Conservation (phyloP, 2,797 vertebrate species). For the Diceros bicornis region DNA sequence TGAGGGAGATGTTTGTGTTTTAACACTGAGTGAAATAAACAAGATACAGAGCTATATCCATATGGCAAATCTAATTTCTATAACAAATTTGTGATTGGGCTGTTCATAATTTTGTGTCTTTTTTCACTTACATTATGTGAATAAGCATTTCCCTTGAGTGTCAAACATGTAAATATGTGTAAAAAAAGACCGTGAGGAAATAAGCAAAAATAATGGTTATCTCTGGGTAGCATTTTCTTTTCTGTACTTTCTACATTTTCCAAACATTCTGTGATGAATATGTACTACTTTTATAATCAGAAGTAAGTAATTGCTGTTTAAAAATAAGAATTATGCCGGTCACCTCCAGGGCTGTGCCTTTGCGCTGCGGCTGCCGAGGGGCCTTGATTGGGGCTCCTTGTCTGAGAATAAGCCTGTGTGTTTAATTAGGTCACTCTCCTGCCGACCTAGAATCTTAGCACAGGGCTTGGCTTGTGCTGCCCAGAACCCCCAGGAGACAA, state of each 20-base stretch:
- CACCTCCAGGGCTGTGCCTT: conserved; percentile 39
- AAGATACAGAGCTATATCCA: background rate
- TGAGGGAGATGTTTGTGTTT: background rate
- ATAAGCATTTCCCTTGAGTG: background rate
- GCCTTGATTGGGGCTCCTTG: conserved; percentile 76
- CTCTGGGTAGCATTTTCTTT: background rate
- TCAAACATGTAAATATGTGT: background rate
- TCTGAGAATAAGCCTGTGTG: conserved; percentile 81
- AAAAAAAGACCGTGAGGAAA: background rate
- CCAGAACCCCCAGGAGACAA: background rate
- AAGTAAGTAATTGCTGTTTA: conserved; percentile 64
- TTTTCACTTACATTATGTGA: background rate
- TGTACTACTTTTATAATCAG: conserved; percentile 42
- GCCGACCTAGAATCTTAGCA: conserved; percentile 76
- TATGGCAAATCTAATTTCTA: background rate
- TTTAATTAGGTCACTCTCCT: conserved; percentile 80
- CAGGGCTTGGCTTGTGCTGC: conserved; percentile 46
- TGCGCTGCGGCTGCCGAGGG: conserved; percentile 23
- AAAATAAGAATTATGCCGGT: conserved; percentile 42
- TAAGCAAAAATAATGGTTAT: background rate
- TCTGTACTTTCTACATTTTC: conserved; percentile 21
- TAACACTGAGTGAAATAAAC: conserved; percentile 1
- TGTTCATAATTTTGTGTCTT: background rate
- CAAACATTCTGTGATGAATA: background rate
- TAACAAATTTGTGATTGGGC: background rate